Conservation (phyloP, 1,140 invertebrate genomes). For the Rhizoglyphus robini region DNA sequence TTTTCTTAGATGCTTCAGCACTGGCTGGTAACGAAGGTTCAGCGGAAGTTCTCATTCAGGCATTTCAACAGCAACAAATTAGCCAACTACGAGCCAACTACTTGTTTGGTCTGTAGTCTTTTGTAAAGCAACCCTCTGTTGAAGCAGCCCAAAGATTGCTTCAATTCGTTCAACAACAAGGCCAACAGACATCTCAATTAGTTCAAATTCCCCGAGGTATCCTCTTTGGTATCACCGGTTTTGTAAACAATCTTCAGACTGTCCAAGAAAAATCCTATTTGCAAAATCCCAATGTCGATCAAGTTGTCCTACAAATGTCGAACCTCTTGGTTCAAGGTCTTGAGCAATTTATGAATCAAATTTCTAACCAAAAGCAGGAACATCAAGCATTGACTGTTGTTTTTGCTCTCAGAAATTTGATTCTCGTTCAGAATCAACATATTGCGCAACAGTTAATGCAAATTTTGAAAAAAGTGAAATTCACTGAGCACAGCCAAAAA, state of each 20-base stretch:
- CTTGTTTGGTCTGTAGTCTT: slow-evolving; percentile 7
- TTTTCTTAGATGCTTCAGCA: slow-evolving; percentile 18
- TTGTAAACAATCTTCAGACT: background rate
- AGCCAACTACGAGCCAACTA: background rate
- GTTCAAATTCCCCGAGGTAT: background rate
- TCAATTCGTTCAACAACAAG: background rate
- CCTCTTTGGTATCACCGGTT: slow-evolving; percentile 5
- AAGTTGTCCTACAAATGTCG: background rate
- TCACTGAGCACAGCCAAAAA: background rate
- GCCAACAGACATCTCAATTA: background rate
- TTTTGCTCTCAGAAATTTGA: slow-evolving; percentile 5
- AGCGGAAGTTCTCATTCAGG: background rate
- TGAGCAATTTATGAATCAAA: background rate
- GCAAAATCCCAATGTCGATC: background rate
- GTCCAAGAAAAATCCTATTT: background rate
- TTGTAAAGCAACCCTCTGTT: background rate
- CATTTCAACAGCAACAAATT: background rate
- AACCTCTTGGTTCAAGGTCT: background rate
- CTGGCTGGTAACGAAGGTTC: slow-evolving; percentile 15
- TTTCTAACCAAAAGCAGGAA: background rate
- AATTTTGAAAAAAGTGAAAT: background rate
- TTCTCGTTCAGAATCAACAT: background rate
- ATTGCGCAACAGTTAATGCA: background rate
- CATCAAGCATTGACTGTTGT: background rate
- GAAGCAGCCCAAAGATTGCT: background rate